Conservation (phyloP, 2,888 invertebrate genomes). For the Acrobasis consociella region DNA sequence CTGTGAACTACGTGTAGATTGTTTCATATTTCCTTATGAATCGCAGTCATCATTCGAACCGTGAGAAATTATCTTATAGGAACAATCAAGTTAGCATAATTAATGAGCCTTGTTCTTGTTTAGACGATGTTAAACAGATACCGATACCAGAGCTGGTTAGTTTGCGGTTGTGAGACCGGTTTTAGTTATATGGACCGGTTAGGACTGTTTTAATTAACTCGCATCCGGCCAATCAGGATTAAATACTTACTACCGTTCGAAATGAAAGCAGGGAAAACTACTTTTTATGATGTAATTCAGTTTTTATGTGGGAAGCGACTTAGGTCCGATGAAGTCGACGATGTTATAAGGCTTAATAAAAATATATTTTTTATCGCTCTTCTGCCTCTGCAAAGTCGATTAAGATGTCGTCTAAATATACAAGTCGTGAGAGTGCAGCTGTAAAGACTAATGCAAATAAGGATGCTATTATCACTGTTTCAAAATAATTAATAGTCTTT, state of each 20-base stretch:
- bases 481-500: background rate
- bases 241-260: constrained; percentile 44
- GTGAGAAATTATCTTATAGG: constrained; percentile 39
- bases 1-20: background rate
- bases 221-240: constrained; percentile 53
- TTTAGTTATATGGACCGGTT: constrained; percentile 38
- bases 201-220: constrained; percentile 52
- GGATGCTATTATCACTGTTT: no score
- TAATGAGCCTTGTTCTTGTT: constrained; percentile 26
- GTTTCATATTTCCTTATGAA: constrained; percentile 10
- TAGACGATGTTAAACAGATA: constrained; percentile 32
- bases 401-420: no score
- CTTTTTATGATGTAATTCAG: constrained; percentile 6
- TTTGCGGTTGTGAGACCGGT: constrained; percentile 39
- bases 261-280: constrained; percentile 25
- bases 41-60: constrained; percentile 25
- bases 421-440: no score
- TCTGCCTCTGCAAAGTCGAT: background rate
- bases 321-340: background rate
- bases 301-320: background rate
- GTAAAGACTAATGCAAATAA: no score
- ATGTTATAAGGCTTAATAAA: background rate
- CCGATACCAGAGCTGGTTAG: constrained; percentile 39
- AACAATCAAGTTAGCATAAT: constrained; percentile 31
- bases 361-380: background rate